Evolutionary conservation across 2,797 vertebrate genomes (phyloP).

Genomic region (Onychomys arenicola): DNA sequence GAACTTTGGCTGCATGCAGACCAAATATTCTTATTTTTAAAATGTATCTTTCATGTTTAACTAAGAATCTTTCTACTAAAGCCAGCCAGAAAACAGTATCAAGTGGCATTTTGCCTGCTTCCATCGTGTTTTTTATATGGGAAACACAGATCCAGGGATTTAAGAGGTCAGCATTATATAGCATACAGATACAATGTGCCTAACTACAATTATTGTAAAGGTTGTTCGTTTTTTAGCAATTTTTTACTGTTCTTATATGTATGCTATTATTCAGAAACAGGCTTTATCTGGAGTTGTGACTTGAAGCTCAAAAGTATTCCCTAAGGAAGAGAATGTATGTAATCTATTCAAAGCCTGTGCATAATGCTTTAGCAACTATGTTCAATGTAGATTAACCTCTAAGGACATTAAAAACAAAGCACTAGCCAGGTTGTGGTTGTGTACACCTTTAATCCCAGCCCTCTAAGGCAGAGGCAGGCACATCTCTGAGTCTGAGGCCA

Average conservation of each 20-base stretch:
- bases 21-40: neutral
- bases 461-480: too few relatives aligned
- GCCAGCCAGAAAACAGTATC: neutral
- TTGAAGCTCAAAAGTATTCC: neutral
- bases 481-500: neutral
- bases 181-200: neutral
- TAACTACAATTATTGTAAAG: neutral
- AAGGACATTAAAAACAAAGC: neutral
- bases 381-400: neutral
- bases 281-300: neutral
- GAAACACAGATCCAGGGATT: neutral
- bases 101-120: neutral
- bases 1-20: neutral
- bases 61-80: neutral
- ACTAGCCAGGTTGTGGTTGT: neutral
- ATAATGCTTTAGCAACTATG: neutral
- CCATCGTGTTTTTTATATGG: neutral
- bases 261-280: neutral
- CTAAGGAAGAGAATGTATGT: neutral
- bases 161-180: neutral
- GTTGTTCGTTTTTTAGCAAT: neutral
- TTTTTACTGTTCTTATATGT: neutral
- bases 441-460: too few relatives aligned
- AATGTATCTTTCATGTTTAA: neutral
- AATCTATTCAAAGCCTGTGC: neutral